phyloP scores from a whole-genome alignment of 2,797 vertebrate species.

The Calcarius lapponicus region DNA sequence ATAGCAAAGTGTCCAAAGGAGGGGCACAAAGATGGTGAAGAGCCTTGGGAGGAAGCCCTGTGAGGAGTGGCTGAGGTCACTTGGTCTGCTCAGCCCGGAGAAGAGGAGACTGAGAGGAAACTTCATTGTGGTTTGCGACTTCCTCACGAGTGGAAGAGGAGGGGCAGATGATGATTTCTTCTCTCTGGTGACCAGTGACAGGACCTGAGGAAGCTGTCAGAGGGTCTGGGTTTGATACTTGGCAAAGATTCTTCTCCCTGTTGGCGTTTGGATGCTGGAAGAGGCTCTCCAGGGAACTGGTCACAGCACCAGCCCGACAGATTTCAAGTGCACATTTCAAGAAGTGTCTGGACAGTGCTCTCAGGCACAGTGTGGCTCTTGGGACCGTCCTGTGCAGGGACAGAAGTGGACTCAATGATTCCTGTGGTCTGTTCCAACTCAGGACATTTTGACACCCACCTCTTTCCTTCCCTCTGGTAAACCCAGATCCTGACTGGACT shows the following conservation, averaged over 20 bases:
- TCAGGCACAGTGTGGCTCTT: not conserved
- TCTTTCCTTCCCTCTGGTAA: not conserved
- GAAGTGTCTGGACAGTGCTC: not conserved
- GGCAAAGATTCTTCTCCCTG: not conserved
- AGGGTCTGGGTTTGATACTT: not conserved
- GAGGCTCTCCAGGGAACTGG: not conserved
- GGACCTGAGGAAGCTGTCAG: not conserved
- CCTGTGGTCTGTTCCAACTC: not conserved
- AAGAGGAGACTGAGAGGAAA: not conserved
- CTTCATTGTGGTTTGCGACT: accelerated
- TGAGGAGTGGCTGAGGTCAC: not conserved
- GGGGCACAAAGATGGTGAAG: not conserved
- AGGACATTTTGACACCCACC: not conserved
- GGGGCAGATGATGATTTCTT: no score
- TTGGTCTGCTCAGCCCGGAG: not conserved
- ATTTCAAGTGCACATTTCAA: not conserved
- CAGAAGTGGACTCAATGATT: not conserved
- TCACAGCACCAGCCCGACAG: no score
- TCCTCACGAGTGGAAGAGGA: not conserved
- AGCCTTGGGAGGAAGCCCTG: accelerated
- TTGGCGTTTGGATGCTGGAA: not conserved
- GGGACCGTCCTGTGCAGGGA: not conserved
- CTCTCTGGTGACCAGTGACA: not conserved
- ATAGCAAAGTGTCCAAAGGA: not conserved
- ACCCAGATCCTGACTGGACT: not conserved